Evolutionary conservation across 2,888 invertebrate species (phyloP).

Genomic region (Pachycephus smyrnensis): DNA sequence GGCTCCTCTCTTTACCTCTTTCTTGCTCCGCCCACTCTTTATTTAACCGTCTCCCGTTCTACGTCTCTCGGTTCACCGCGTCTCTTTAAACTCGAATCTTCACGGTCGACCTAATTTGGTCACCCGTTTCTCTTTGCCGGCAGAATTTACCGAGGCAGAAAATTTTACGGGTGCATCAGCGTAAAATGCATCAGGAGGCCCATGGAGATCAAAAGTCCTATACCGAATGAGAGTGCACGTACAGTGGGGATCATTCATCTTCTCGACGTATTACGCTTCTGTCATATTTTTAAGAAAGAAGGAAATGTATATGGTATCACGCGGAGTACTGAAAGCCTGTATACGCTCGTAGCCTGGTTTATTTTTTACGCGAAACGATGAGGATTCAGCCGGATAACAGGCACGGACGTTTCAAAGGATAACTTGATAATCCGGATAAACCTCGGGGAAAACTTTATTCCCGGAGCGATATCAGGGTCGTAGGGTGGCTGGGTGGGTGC

Average conservation of each 20-base stretch:
- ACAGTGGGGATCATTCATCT: neutral
- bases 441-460: neutral
- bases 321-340: neutral
- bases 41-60: neutral
- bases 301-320: neutral
- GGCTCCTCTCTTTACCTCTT: neutral
- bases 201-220: neutral
- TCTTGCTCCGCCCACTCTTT: conserved; percentile 7
- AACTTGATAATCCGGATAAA: neutral
- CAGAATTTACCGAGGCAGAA: neutral
- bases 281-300: no score
- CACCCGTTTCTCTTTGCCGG: neutral
- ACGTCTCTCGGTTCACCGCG: neutral
- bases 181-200: neutral
- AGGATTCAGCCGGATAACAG: neutral
- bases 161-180: neutral
- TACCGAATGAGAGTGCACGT: neutral
- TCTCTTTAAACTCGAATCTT: neutral
- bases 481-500: neutral
- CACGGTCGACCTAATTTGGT: neutral
- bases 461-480: neutral
- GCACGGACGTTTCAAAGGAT: neutral
- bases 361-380: neutral
- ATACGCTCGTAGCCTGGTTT: neutral
- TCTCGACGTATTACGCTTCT: neutral